These are phyloP conservation scores for Ctenodactylus gundi DNA, from an alignment of 2,113 vertebrate genomes.

Conservation along the genomic window DNA sequence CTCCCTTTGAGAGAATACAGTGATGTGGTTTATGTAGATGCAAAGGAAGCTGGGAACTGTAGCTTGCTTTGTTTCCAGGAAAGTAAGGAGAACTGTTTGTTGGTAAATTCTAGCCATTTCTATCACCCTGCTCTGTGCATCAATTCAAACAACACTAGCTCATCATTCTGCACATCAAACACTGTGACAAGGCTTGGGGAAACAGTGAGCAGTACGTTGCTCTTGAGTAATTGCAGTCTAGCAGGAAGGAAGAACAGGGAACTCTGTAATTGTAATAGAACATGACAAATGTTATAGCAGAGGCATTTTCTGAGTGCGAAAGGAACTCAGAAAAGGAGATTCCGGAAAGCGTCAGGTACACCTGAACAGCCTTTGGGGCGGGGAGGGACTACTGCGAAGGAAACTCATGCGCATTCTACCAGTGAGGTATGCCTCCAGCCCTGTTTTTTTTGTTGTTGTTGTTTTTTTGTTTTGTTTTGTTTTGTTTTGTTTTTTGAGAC, in stretches of 20 bases:
- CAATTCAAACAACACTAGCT: background rate
- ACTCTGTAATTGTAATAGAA: background rate
- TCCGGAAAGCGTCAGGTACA: background rate
- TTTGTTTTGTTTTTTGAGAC: no score
- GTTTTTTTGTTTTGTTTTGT: no score
- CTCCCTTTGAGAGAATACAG: background rate
- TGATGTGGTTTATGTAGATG: background rate
- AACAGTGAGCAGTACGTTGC: background rate
- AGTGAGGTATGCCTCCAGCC: no score
- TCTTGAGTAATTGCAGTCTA: background rate
- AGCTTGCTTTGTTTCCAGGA: background rate
- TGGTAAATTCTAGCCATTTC: conserved; percentile 19
- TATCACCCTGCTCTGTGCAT: background rate
- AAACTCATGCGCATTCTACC: background rate
- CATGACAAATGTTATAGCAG: background rate
- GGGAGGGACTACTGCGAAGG: background rate
- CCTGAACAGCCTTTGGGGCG: background rate
- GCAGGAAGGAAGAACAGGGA: conserved; percentile 18
- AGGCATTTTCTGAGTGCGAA: background rate
- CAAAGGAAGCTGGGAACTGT: background rate
- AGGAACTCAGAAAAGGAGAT: background rate
- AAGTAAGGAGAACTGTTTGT: background rate
- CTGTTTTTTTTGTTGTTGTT: no score
- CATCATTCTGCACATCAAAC: background rate
- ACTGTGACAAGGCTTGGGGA: background rate